Conservation (phyloP, 1,140 invertebrate genomes). For the Cotesia vestalis region DNA sequence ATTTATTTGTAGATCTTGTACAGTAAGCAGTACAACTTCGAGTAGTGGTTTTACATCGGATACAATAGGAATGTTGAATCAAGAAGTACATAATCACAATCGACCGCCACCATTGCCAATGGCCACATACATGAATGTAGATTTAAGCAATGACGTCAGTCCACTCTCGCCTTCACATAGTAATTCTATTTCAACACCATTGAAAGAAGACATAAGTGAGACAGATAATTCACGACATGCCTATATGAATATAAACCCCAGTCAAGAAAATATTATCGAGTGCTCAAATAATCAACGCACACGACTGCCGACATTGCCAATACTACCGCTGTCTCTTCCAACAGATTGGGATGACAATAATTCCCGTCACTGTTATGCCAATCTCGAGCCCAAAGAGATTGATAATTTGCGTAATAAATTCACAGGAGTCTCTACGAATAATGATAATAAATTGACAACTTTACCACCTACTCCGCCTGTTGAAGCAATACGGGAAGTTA, state of each 20-base stretch:
- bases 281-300: constrained; percentile 33
- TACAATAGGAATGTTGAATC: constrained; percentile 36
- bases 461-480: constrained; percentile 62
- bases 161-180: constrained; percentile 56
- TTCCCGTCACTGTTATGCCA: constrained; percentile 71
- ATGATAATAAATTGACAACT: constrained; percentile 57
- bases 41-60: constrained; percentile 51
- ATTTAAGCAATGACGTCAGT: constrained; percentile 52
- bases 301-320: constrained; percentile 48
- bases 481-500: constrained; percentile 70
- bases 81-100: constrained; percentile 38
- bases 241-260: constrained; percentile 75
- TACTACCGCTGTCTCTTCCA: constrained; percentile 27
- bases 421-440: constrained; percentile 47
- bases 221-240: constrained; percentile 56
- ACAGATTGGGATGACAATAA: constrained; percentile 53
- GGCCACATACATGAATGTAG: constrained; percentile 61
- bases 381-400: constrained; percentile 71
- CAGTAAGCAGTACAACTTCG: constrained; percentile 53
- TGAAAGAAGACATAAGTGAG: constrained; percentile 47
- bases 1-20: constrained; percentile 50
- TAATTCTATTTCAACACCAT: constrained; percentile 39
- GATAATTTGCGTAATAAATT: constrained; percentile 63
- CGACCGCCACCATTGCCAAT: constrained; percentile 39
- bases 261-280: constrained; percentile 48